Conservation (phyloP, 2,113 vertebrate species). For the Alectura lathami region DNA sequence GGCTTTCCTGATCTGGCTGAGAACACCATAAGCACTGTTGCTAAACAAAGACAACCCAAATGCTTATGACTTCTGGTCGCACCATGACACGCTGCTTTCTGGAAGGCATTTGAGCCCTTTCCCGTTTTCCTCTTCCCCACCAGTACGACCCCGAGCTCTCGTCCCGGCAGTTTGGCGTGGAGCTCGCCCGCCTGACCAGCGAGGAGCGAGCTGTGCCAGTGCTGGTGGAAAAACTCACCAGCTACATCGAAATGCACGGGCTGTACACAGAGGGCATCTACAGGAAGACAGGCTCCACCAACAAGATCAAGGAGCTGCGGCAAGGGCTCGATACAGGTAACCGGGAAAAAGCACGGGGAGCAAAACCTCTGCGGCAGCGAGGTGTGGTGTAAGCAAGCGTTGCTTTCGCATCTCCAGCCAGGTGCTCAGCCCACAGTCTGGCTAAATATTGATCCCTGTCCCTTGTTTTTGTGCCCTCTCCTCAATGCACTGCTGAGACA, state of each 20-base stretch:
- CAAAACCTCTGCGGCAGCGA: neutral
- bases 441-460: neutral
- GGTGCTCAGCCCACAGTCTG: neutral
- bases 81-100: neutral
- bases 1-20: neutral
- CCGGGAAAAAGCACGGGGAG: fast-evolving
- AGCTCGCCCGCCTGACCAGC: slow-evolving; percentile 91
- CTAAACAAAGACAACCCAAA: neutral
- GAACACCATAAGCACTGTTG: neutral
- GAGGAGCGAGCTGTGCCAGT: slow-evolving; percentile 92
- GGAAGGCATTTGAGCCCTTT: neutral
- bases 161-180: slow-evolving; percentile 92
- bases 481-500: slow-evolving; percentile 52
- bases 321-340: slow-evolving; percentile 92
- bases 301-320: slow-evolving; percentile 96
- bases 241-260: slow-evolving; percentile 98
- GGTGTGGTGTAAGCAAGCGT: neutral
- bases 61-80: neutral
- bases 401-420: neutral
- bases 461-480: neutral
- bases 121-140: neutral
- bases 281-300: slow-evolving; percentile 94
- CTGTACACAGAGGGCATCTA: slow-evolving; percentile 98
- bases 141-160: slow-evolving; percentile 95
- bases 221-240: slow-evolving; percentile 96